A percentile compares a stretch with the other conserved stretches of the same genome.
Conservation (phyloP, 1,140 invertebrate genomes). For the Drosophila navojoa region DNA sequence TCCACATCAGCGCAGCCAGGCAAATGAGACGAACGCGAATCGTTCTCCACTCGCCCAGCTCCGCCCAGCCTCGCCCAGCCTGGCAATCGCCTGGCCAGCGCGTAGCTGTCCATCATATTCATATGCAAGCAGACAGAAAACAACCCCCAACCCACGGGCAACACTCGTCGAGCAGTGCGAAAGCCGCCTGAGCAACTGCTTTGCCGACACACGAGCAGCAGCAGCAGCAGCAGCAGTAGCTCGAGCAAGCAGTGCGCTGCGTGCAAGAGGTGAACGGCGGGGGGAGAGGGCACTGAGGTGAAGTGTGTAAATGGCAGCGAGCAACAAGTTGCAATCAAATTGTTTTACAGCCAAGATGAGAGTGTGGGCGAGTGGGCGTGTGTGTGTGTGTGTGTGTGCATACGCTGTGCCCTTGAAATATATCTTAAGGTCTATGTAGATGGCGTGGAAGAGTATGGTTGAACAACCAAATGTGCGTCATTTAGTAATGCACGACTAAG, state of each 20-base stretch:
- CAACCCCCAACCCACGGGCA: not conserved
- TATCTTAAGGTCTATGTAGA: not conserved
- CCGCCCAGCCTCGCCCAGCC: not conserved
- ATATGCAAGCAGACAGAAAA: too few relatives aligned
- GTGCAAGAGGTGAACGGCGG: not conserved
- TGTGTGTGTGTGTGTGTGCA: conserved; percentile 1
- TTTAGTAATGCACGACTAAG: too few relatives aligned
- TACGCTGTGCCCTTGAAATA: conserved; percentile 4
- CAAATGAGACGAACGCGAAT: conserved; percentile 25
- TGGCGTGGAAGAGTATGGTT: too few relatives aligned
- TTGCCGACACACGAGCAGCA: conserved; percentile 25
- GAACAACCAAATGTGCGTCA: too few relatives aligned
- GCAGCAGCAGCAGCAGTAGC: too few relatives aligned
- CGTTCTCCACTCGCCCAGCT: not conserved
- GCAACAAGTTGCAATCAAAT: conserved; percentile 43
- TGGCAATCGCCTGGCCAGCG: not conserved
- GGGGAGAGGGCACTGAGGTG: not conserved
- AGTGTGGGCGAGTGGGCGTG: not conserved
- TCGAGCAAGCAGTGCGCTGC: not conserved
- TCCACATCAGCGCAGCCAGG: conserved; percentile 19
- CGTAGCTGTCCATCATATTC: conserved; percentile 23
- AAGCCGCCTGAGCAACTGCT: conserved; percentile 32
- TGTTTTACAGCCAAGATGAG: conserved; percentile 4
- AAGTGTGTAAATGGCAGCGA: not conserved
- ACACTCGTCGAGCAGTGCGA: not conserved